Evolutionary conservation across 2,113 vertebrate species (phyloP), one percentile per base, ranked within the genome.

Genomic region (Lota lota): DNA sequence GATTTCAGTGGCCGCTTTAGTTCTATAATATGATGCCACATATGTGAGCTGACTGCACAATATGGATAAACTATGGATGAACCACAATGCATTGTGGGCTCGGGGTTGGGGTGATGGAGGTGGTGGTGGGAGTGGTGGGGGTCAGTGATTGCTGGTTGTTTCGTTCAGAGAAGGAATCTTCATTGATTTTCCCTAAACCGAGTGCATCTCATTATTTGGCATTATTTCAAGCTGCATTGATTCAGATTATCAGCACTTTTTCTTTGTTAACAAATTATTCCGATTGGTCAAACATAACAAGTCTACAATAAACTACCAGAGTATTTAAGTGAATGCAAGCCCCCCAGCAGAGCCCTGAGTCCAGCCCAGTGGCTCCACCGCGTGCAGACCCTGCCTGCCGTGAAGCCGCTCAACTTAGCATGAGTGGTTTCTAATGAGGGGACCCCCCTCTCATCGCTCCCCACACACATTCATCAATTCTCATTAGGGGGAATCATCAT

Each of bases 401-500:
- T 77, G 84, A 88, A 86, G 74, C 79, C 63, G 70, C 74, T 83
- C 83, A 74, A 67, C 70, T 83, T 81, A 87, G 88, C 85, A 85
- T 87, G 79, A 88, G 83, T 78, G 81, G 73, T 69, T 81, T 56
- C 82, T 91, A 91, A 90, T 89, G 87, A 90, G 80, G 21, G 80
- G 84, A 79, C 79, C 74, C 83, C 76, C 72, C 83, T 82, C 80
- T 86, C 88, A 85, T 89, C 79, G 75, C 81, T 85, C 79, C 74
- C 70, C 64, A 78, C 78, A 70, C 57, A 69, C 79, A 88, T 87
- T 90, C 89, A 92, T 92, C 88, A 90, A 90, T 91, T 91, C 89
- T 92, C 89, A 91, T 90, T 91, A 91, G 83, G 78, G 79, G 89
- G 90, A 91, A 91, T 91, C 88, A 91, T 90, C 88, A 89, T 79